Evolutionary conservation across 2,888 invertebrate species (phyloP).

Genomic region (Meiosimyza decipiens): DNA sequence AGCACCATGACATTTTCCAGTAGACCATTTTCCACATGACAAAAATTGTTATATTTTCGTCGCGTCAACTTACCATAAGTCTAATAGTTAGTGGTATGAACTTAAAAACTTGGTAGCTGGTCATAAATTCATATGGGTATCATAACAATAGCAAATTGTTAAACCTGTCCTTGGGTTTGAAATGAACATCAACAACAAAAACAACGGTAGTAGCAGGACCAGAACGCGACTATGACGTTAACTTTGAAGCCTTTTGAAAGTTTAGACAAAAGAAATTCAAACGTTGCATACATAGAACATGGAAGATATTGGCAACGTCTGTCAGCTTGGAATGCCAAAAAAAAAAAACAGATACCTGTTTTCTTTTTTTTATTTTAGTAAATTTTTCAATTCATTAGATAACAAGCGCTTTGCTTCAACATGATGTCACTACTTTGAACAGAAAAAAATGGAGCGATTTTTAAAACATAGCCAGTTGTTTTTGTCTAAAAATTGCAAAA

Average conservation of each 20-base stretch:
- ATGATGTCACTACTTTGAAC: no score
- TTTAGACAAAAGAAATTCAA: constrained; percentile 49
- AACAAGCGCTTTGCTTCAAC: no score
- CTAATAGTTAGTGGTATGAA: not conserved
- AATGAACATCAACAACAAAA: not conserved
- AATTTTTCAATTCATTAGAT: no score
- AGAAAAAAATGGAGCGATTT: no score
- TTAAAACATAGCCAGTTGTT: no score
- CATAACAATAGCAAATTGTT: constrained; percentile 16
- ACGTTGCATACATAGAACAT: constrained; percentile 9
- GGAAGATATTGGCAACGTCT: constrained; percentile 43
- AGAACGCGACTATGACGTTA: not conserved
- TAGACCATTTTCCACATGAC: constrained; percentile 26
- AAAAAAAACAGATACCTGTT: not conserved
- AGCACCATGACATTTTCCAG: constrained; percentile 16
- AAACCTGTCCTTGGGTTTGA: not conserved
- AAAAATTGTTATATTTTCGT: constrained; percentile 1
- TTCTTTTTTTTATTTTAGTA: no score
- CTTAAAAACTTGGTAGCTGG: not conserved
- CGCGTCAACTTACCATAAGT: not conserved
- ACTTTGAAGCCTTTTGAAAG: constrained; percentile 44
- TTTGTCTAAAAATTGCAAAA: no score
- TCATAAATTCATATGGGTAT: constrained; percentile 21
- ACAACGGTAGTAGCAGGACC: no score
- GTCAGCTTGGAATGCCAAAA: constrained; percentile 37